phyloP scores from a whole-genome alignment of 2,113 vertebrate genomes.

The Perccottus glenii region DNA sequence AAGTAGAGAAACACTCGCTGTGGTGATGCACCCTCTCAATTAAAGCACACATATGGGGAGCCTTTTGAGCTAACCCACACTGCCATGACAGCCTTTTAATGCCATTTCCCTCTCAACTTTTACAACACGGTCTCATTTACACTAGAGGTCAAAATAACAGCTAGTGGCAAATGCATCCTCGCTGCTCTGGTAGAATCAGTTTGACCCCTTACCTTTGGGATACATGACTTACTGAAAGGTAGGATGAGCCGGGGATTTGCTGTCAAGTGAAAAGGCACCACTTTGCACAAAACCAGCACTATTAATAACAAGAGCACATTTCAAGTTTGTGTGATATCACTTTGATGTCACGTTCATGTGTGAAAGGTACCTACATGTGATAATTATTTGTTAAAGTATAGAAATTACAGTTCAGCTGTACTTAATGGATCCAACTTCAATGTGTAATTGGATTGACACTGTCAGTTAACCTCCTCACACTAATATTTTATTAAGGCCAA shows the following conservation, averaged over 20 bases:
- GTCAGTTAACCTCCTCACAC: conserved; percentile 4
- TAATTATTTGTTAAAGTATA: conserved; percentile 26
- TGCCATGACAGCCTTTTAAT: conserved; percentile 29
- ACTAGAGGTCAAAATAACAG: conserved; percentile 14
- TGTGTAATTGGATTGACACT: background rate
- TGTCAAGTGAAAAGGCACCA: conserved; percentile 20
- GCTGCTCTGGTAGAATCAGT: conserved; percentile 21
- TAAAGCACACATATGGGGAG: conserved; percentile 36
- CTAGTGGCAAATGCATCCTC: conserved; percentile 9
- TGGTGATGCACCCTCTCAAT: conserved; percentile 41
- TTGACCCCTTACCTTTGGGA: conserved; percentile 17
- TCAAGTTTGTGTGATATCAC: conserved; percentile 14
- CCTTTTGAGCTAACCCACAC: conserved; percentile 23
- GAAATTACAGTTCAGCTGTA: conserved; percentile 9
- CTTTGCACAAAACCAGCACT: conserved; percentile 20
- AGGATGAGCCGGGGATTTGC: conserved; percentile 1
- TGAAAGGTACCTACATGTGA: conserved; percentile 13
- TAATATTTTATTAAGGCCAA: conserved; percentile 4
- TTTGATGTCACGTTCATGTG: conserved; percentile 21
- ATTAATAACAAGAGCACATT: conserved; percentile 30
- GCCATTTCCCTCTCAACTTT: conserved; percentile 21
- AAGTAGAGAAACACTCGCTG: conserved; percentile 45
- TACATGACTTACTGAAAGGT: conserved; percentile 26
- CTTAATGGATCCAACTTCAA: background rate
- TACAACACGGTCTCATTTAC: conserved; percentile 17